These are phyloP conservation scores for Psix sp. DNA, from an alignment of 1,140 invertebrate species.

Conservation along the genomic window DNA sequence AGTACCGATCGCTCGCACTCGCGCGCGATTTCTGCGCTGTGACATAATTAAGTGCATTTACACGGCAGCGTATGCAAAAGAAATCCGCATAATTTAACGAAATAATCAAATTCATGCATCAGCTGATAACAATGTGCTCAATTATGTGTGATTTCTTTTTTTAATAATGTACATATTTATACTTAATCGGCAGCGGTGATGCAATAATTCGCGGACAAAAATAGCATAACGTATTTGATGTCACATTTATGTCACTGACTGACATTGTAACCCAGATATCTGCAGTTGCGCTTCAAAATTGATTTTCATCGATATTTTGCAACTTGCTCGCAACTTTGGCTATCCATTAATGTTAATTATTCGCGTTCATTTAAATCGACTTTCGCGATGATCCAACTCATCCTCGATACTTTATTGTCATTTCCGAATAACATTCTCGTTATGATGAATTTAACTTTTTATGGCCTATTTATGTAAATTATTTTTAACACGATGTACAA, in stretches of 20 bases:
- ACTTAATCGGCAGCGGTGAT: slow-evolving; percentile 36
- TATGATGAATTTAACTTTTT: too few species aligned
- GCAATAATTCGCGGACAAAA: slow-evolving; percentile 39
- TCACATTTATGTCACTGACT: slow-evolving; percentile 45
- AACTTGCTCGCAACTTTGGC: not conserved
- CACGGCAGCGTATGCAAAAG: slow-evolving; percentile 20
- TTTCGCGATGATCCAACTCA: too few species aligned
- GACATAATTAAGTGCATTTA: slow-evolving; percentile 27
- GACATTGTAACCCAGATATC: slow-evolving; percentile 49
- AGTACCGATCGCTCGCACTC: slow-evolving; percentile 6
- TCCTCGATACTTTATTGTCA: too few species aligned
- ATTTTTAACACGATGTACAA: too few species aligned
- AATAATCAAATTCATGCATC: slow-evolving; percentile 51
- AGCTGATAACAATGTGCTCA: slow-evolving; percentile 19
- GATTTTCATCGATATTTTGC: slow-evolving; percentile 34
- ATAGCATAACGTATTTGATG: slow-evolving; percentile 49
- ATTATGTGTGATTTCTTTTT: slow-evolving; percentile 24
- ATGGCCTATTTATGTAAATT: too few species aligned
- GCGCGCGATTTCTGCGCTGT: slow-evolving; percentile 16
- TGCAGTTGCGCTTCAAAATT: slow-evolving; percentile 32
- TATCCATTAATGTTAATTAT: too few species aligned
- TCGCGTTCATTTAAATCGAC: too few species aligned
- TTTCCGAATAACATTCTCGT: too few species aligned
- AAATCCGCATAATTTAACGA: slow-evolving; percentile 34
- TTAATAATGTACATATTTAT: slow-evolving; percentile 48